Conservation (phyloP, 2,888 invertebrate species). For the Sceliomorpha sp. region DNA sequence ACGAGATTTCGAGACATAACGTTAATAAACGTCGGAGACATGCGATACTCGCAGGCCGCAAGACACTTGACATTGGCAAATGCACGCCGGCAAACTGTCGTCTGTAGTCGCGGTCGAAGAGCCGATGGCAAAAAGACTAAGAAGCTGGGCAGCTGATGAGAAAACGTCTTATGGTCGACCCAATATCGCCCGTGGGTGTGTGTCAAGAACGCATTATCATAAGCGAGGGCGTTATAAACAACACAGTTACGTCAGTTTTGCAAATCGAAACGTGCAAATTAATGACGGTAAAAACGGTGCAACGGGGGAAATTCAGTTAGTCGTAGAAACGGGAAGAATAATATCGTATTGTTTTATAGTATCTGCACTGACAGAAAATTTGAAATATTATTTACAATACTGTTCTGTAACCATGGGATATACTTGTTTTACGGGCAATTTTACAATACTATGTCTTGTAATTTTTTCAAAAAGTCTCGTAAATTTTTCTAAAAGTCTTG, state of each 20-base stretch:
- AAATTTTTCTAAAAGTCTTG: too few species aligned
- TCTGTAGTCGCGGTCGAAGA: conserved; percentile 14
- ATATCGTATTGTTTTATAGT: too few species aligned
- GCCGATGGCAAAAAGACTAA: conserved; percentile 33
- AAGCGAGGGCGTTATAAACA: conserved; percentile 45
- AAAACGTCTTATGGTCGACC: conserved; percentile 35
- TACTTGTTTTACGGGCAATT: too few species aligned
- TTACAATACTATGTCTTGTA: too few species aligned
- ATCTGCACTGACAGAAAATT: too few species aligned
- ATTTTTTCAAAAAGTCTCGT: too few species aligned
- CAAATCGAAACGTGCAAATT: conserved; percentile 34
- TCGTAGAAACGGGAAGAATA: too few species aligned
- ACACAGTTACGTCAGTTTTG: conserved; percentile 47
- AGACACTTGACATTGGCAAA: conserved; percentile 50
- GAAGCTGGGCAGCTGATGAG: conserved; percentile 28
- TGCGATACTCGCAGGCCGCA: conserved; percentile 40
- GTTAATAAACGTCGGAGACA: conserved; percentile 31
- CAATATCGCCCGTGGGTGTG: conserved; percentile 46
- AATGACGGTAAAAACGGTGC: not conserved
- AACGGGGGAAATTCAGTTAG: too few species aligned
- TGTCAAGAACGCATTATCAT: conserved; percentile 46
- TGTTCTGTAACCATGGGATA: too few species aligned
- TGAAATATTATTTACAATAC: too few species aligned
- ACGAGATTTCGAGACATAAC: conserved; percentile 24
- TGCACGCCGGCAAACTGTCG: conserved; percentile 34